Conservation (phyloP, 2,113 vertebrate species). For the Prolemur simus region DNA sequence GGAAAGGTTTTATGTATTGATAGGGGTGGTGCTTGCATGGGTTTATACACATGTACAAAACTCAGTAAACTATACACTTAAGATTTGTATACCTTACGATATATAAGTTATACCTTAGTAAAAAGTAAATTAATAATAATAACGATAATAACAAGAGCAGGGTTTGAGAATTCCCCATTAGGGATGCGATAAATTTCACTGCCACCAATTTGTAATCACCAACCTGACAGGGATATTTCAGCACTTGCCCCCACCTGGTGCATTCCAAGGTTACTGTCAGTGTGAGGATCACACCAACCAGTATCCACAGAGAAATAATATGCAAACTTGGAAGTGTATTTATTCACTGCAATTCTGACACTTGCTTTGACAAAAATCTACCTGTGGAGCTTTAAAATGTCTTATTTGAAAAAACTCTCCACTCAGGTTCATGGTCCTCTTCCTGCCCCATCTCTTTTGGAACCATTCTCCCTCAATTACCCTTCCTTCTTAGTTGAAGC, state of each 20-base stretch:
- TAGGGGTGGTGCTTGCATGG: background rate
- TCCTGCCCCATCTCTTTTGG: background rate
- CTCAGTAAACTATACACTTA: background rate
- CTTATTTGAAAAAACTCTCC: background rate
- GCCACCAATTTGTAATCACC: background rate
- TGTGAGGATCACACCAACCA: background rate
- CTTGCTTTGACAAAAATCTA: background rate
- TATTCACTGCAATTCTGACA: conserved; percentile 1
- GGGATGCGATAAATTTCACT: background rate
- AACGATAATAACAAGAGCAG: background rate
- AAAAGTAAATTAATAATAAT: background rate
- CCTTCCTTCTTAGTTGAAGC: background rate
- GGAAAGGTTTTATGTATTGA: background rate
- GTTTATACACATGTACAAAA: background rate
- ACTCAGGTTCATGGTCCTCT: background rate
- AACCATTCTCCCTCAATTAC: background rate
- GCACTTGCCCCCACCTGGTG: background rate
- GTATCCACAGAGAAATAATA: background rate
- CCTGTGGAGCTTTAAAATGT: background rate
- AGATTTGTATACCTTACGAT: background rate
- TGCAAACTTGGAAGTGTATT: background rate
- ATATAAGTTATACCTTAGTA: background rate
- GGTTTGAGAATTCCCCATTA: background rate
- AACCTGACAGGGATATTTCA: background rate
- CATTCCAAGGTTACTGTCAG: background rate